Conservation (phyloP, 2,113 vertebrate species). For the Rostratula benghalensis region DNA sequence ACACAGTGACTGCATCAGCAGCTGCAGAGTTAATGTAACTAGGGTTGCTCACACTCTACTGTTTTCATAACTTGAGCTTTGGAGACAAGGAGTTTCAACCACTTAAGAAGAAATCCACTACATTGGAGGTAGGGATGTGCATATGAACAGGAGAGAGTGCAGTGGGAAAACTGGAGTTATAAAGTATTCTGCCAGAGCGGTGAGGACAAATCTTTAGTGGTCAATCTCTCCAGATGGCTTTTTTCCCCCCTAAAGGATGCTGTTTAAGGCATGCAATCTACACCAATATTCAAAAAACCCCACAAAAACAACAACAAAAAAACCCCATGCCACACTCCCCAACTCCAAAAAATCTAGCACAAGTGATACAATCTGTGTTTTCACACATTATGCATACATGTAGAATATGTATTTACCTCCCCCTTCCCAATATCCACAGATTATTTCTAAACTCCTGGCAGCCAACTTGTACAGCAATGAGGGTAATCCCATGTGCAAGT, state of each 20-base stretch:
- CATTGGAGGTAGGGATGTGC: not conserved
- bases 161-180: not conserved
- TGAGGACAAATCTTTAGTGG: not conserved
- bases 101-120: not conserved
- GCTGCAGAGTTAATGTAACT: not conserved
- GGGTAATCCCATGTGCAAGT: not conserved
- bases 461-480: not conserved
- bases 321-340: not conserved
- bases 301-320: not conserved
- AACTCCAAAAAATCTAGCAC: not conserved
- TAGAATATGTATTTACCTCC: not conserved
- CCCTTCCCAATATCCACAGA: not conserved
- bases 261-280: not conserved
- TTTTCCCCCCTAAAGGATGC: not conserved
- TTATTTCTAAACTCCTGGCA: not conserved
- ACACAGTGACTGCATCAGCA: not conserved
- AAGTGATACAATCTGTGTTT: not conserved
- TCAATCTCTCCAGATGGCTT: not conserved
- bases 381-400: not conserved
- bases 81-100: not conserved
- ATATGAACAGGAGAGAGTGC: not conserved
- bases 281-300: not conserved
- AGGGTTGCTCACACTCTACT: not conserved
- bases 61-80: not conserved
- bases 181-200: not conserved